A percentile compares a stretch with the other conserved stretches of the same genome.
phyloP scores from a whole-genome alignment of 2,113 vertebrate genomes.

The Sterna hirundo region DNA sequence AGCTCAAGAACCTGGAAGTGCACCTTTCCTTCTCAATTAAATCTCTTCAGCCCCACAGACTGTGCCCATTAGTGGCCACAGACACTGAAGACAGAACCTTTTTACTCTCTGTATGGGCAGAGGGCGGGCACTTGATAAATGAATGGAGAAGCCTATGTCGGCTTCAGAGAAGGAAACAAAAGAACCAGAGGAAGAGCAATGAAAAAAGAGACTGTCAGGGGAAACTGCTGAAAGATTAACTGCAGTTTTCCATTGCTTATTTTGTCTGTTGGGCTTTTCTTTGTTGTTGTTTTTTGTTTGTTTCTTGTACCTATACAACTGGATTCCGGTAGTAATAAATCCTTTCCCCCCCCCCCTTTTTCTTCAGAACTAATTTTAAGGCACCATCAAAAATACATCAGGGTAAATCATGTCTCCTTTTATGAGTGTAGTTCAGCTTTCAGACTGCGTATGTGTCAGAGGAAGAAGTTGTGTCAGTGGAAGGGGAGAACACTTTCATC shows the following conservation, averaged over 20 bases:
- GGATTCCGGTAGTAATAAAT: background rate
- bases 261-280: background rate
- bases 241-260: background rate
- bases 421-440: background rate
- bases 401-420: background rate
- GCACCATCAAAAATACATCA: background rate
- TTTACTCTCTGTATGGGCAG: constrained; percentile 60
- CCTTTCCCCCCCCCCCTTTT: accelerated
- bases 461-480: background rate
- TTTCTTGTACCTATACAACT: background rate
- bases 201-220: background rate
- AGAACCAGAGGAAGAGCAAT: background rate
- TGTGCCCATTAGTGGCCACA: constrained; percentile 65
- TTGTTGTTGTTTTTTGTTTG: background rate
- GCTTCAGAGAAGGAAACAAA: constrained; percentile 47
- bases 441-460: background rate
- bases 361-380: background rate
- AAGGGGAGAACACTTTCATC: constrained; percentile 2
- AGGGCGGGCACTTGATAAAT: constrained; percentile 69
- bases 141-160: constrained; percentile 31
- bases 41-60: constrained; percentile 38
- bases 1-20: constrained; percentile 67
- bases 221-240: background rate
- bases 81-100: constrained; percentile 51
- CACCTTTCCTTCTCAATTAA: constrained; percentile 57